Conservation (phyloP, 1,140 invertebrate species). For the Littorina saxatilis region DNA sequence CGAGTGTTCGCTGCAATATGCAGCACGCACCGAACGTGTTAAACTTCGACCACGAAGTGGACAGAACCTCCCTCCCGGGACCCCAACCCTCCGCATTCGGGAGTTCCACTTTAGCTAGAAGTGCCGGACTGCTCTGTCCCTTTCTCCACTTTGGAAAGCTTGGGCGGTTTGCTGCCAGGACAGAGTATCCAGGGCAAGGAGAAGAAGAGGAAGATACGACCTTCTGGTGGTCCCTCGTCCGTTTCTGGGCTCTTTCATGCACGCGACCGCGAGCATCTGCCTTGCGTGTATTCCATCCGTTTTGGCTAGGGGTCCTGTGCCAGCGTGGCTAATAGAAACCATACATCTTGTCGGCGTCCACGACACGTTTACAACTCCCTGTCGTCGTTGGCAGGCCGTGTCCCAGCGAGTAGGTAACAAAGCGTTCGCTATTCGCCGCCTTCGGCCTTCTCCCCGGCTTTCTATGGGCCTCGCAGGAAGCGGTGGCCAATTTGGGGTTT, state of each 20-base stretch:
- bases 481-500: slow-evolving; percentile 17
- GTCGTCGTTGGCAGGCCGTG: slow-evolving; percentile 29
- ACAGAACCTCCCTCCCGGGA: not conserved
- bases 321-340: slow-evolving; percentile 32
- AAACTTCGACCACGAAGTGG: not conserved
- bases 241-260: not conserved
- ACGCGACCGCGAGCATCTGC: slow-evolving; percentile 35
- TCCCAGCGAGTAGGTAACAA: slow-evolving; percentile 30
- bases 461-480: not conserved
- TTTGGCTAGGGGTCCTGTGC: slow-evolving; percentile 11
- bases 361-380: slow-evolving; percentile 27
- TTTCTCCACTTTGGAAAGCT: not conserved
- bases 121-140: not conserved
- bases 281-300: slow-evolving; percentile 38
- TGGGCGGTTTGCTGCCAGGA: too few species aligned
- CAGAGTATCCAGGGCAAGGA: too few species aligned
- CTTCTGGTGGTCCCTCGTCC: too few species aligned
- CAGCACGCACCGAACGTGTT: slow-evolving; percentile 22
- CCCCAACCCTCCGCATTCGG: not conserved
- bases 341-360: slow-evolving; percentile 28
- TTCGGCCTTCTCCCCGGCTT: not conserved
- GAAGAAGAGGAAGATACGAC: too few species aligned
- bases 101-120: not conserved
- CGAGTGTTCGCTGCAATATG: slow-evolving; percentile 20
- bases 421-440: not conserved